These are phyloP conservation scores for Agriopis leucophaearia DNA, from an alignment of 2,888 invertebrate species.

Conservation along the genomic window DNA sequence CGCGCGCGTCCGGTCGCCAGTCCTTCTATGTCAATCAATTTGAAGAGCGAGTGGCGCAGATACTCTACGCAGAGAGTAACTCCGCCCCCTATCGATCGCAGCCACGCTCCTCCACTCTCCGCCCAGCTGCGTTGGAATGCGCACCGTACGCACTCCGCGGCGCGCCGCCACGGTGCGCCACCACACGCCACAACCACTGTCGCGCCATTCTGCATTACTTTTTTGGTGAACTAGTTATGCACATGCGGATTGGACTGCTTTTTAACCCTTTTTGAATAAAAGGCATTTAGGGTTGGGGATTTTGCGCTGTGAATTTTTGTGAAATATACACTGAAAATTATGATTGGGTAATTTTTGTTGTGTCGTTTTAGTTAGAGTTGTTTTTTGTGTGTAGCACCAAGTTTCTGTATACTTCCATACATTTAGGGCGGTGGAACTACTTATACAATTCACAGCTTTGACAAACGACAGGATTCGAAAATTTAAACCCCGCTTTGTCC, in stretches of 20 bases:
- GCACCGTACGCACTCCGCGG: constrained; percentile 39
- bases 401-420: too few species aligned
- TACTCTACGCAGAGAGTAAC: constrained; percentile 73
- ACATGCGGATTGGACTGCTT: constrained; percentile 28
- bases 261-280: constrained; percentile 35
- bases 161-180: constrained; percentile 3
- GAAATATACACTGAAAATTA: background rate
- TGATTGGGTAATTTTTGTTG: background rate
- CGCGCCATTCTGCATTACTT: constrained; percentile 30
- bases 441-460: too few species aligned
- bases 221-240: constrained; percentile 35
- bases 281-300: constrained; percentile 14
- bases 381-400: too few species aligned
- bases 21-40: constrained; percentile 84
- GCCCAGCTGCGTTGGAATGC: constrained; percentile 74
- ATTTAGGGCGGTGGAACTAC: too few species aligned
- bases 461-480: too few species aligned
- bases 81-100: constrained; percentile 77
- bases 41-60: constrained; percentile 62
- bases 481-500: too few species aligned
- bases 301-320: constrained; percentile 7
- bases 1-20: constrained; percentile 73
- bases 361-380: too few species aligned
- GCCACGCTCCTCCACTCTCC: constrained; percentile 54
- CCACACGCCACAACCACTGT: constrained; percentile 25